Base-by-base conservation (phyloP, 2,888 invertebrate genomes). In the Cephus pulcher region DNA sequence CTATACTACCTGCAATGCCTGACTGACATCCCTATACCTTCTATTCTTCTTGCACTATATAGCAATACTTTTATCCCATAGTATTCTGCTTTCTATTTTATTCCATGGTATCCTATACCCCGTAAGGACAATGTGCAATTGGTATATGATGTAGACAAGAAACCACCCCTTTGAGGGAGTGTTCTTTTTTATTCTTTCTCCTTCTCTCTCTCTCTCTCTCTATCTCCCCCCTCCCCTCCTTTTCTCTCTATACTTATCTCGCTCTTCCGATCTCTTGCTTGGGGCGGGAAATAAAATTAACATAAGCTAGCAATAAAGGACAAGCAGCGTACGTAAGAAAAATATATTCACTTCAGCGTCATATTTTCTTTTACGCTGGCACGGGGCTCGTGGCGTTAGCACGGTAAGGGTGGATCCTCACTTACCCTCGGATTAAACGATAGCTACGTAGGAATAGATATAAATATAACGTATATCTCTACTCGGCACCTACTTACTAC, bases 281-380 rank as follows among this genome's bases (percentile, higher is more conserved):
- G 75, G 37, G 73, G 76, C 76, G 73, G 71, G 74, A 83, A 84
- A 86, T 87, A 87, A 88, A 87, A 88, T 88, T 88, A 88, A 84
- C 88, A 88, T 88, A 87, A 87, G 84, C 73, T 79, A 80, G 81
- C 88, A 82, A 88, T 88, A 88, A 88, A 88, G 83, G 84, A 86
- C 84, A 83, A 82, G 80, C 82, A 83, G 82, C 80, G 79, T 83
- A 82, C 85, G 87, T 85, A 85, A 85, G 86, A 88, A 87, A 84
- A 85, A 85, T 86, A 85, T 87, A 88, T 85, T 84, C 86, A 82
- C 85, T 85, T 80, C 75, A 86, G 81, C 86, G 85, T 86, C 84
- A 83, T 88, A 87, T 87, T 83, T 84, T 86, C 84, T 85, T 85
- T 83, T 80, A 81, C 82, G 76, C 73, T 75, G 77, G 77, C 83